Conservation (phyloP, 1,140 invertebrate genomes). For the Ephestia elutella region DNA sequence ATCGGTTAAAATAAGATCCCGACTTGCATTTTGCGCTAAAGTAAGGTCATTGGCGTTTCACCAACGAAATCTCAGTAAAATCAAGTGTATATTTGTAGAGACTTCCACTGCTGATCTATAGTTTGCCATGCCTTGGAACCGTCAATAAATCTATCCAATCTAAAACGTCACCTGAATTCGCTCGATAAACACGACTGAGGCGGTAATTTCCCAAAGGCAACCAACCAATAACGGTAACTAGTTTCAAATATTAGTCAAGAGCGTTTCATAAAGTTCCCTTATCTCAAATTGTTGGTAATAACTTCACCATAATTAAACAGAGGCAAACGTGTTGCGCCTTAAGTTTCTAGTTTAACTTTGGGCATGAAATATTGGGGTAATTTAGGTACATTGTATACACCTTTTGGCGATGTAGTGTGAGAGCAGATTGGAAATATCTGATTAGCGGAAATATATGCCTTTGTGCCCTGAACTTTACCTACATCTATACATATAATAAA, state of each 20-base stretch:
- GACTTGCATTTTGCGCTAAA: too few species aligned
- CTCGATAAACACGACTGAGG: not conserved
- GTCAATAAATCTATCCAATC: too few species aligned
- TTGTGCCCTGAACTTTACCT: too few species aligned
- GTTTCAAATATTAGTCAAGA: conserved; percentile 11
- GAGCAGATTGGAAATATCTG: not conserved
- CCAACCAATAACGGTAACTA: conserved; percentile 4
- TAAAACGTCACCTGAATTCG: not conserved
- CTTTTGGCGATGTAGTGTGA: not conserved
- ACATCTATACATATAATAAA: too few species aligned
- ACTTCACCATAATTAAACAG: conserved; percentile 11
- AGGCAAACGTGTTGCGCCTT: conserved; percentile 10
- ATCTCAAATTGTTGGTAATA: conserved; percentile 8
- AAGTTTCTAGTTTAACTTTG: conserved; percentile 10
- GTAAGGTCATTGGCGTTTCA: too few species aligned
- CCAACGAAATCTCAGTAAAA: too few species aligned
- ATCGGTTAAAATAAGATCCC: too few species aligned
- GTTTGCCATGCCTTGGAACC: too few species aligned
- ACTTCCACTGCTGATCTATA: too few species aligned
- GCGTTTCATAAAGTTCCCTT: conserved; percentile 10
- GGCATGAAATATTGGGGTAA: conserved; percentile 9
- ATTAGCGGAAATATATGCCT: not conserved
- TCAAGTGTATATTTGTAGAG: too few species aligned
- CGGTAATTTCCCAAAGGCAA: not conserved
- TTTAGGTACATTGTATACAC: conserved; percentile 1